phyloP scores from a whole-genome alignment of 2,888 invertebrate genomes.

The Caenorhabditis uteleia region DNA sequence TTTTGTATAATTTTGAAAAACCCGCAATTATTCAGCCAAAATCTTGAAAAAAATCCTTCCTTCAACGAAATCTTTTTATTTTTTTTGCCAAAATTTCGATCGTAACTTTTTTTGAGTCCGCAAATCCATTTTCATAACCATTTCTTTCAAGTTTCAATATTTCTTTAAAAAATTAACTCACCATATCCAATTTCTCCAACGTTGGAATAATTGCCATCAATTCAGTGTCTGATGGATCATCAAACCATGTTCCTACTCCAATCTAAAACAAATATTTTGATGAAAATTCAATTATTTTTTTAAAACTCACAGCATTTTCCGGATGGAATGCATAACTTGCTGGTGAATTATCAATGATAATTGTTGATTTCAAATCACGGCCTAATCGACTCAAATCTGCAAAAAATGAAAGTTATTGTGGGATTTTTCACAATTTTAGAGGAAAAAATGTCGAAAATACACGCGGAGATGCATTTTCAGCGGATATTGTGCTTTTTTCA shows the following conservation, averaged over 20 bases:
- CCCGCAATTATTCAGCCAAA: too few relatives aligned
- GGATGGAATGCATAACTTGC: conserved; percentile 99
- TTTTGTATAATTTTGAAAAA: too few relatives aligned
- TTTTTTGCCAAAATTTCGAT: too few relatives aligned
- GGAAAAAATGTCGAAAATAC: background rate
- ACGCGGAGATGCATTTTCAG: too few relatives aligned
- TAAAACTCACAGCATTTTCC: conserved; percentile 92
- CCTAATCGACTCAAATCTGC: conserved; percentile 94
- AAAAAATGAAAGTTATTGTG: conserved; percentile 22
- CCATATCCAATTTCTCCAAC: conserved; percentile 94
- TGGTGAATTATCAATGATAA: conserved; percentile 99
- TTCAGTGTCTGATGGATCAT: conserved; percentile 96
- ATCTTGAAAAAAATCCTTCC: too few relatives aligned
- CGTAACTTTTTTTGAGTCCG: too few relatives aligned
- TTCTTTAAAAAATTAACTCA: conserved; percentile 72
- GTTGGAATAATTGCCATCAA: conserved; percentile 95
- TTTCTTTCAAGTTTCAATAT: background rate
- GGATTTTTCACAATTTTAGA: background rate
- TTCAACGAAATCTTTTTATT: too few relatives aligned
- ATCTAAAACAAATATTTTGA: conserved; percentile 74
- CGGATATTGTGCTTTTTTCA: too few relatives aligned
- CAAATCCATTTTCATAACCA: background rate
- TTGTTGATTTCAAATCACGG: conserved; percentile 90
- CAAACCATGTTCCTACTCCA: conserved; percentile 99
- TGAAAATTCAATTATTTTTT: background rate